Evolutionary conservation across 2,888 invertebrate genomes (phyloP).

Genomic region (Halictus quadricinctus): DNA sequence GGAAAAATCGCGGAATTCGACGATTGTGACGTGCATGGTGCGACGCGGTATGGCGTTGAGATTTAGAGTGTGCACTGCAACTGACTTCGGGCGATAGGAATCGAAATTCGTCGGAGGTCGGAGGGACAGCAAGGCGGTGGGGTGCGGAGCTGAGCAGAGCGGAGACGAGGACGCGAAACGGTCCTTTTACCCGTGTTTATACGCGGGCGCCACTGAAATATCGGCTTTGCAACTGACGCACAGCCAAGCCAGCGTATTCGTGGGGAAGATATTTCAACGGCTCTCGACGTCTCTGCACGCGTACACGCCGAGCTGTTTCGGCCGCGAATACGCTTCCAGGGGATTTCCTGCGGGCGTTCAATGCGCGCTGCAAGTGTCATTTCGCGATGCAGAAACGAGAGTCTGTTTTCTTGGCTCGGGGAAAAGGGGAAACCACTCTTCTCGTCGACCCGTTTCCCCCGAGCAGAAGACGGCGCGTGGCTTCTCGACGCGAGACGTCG

Average conservation of each 20-base stretch:
- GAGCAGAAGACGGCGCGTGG: not conserved
- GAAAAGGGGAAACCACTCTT: conserved; percentile 8
- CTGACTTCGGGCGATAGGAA: conserved; percentile 53
- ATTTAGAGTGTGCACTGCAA: conserved; percentile 42
- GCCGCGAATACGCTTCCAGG: conserved; percentile 34
- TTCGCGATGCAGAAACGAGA: not conserved
- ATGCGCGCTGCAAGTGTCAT: conserved; percentile 26
- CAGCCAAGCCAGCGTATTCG: conserved; percentile 42
- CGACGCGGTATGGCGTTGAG: conserved; percentile 1
- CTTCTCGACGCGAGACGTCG: not conserved
- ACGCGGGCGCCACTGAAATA: conserved; percentile 60
- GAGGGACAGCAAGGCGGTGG: not conserved
- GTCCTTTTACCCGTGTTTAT: conserved; percentile 64
- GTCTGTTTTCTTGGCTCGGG: conserved; percentile 3
- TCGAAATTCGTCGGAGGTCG: conserved; percentile 55
- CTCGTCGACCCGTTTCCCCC: conserved; percentile 7
- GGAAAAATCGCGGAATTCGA: not conserved
- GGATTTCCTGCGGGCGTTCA: conserved; percentile 32
- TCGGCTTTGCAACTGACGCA: conserved; percentile 65
- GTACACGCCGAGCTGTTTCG: conserved; percentile 28
- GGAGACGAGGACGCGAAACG: conserved; percentile 27
- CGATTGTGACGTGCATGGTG: not conserved
- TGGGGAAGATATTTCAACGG: conserved; percentile 59
- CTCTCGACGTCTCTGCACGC: conserved; percentile 43
- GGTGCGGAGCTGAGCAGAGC: no score